A percentile compares a stretch with the other conserved stretches of the same genome.
These are phyloP conservation scores for Danionella dracula DNA, from an alignment of 2,797 vertebrate genomes.

Conservation along the genomic window DNA sequence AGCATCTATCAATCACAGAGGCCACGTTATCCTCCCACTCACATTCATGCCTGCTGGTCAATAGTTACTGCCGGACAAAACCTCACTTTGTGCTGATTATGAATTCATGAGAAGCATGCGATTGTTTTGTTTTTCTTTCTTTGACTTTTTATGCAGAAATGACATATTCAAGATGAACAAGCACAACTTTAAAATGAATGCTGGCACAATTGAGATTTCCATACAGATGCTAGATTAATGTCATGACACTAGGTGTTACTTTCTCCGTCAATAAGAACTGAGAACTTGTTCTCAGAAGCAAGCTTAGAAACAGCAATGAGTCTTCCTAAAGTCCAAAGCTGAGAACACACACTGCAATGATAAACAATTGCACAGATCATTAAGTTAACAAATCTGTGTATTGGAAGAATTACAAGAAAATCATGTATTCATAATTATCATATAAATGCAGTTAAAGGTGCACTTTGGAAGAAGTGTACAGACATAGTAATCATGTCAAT, in stretches of 20 bases:
- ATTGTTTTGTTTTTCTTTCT: neutral
- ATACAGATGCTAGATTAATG: conserved; percentile 28
- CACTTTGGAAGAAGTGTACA: no score
- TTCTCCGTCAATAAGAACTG: neutral
- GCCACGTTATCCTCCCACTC: conserved; percentile 14
- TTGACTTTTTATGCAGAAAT: neutral
- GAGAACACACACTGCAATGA: no score
- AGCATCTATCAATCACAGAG: conserved; percentile 52
- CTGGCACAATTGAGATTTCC: conserved; percentile 1
- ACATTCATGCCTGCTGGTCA: conserved; percentile 41
- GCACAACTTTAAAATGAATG: neutral
- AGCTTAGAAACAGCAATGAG: conserved; percentile 15
- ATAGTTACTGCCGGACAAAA: conserved; percentile 28
- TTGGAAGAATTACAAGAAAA: no score
- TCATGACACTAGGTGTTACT: neutral
- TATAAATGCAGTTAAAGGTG: no score
- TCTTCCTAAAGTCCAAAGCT: conserved; percentile 17
- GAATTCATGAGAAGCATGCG: conserved; percentile 17
- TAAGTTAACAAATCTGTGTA: no score
- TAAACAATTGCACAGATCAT: no score
- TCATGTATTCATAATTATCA: no score
- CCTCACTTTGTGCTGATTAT: conserved; percentile 5
- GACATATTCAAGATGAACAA: neutral
- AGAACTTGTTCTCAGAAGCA: conserved; percentile 20
- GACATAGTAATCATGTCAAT: no score